These are phyloP conservation scores for Catocala nupta DNA, from an alignment of 2,888 invertebrate genomes.

Conservation along the genomic window DNA sequence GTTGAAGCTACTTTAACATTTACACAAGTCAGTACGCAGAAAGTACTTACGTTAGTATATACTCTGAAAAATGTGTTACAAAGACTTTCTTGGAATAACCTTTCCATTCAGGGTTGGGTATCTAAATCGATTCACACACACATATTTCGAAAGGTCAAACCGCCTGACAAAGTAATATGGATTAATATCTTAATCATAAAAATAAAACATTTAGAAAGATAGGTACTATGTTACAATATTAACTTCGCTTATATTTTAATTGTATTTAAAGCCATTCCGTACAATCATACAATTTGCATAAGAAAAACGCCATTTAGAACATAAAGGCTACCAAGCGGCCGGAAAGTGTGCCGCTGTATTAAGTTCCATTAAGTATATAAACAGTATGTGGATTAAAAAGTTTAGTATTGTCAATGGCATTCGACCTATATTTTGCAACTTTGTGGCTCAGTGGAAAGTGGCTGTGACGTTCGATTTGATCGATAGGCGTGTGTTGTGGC, in stretches of 20 bases:
- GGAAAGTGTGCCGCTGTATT: not conserved
- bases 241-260: not conserved
- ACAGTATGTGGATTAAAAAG: conserved; percentile 3
- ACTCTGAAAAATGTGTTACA: conserved; percentile 19
- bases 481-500: conserved; percentile 56
- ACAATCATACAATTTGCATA: conserved; percentile 3
- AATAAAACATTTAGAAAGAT: not conserved
- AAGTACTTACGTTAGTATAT: conserved; percentile 11
- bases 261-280: not conserved
- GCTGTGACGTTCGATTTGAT: conserved; percentile 57
- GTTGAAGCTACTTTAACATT: conserved; percentile 22
- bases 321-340: not conserved
- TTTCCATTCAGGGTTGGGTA: conserved; percentile 8
- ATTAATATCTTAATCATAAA: conserved; percentile 4
- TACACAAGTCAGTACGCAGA: conserved; percentile 20
- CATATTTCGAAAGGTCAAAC: not conserved
- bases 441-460: conserved; percentile 32
- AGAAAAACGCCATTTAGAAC: conserved; percentile 1
- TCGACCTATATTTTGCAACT: conserved; percentile 33
- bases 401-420: not conserved
- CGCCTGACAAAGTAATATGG: conserved; percentile 12
- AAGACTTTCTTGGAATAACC: conserved; percentile 19
- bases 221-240: not conserved
- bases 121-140: not conserved
- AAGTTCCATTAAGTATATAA: conserved; percentile 1